These are phyloP conservation scores for Pachyramphus minor DNA, from an alignment of 2,113 vertebrate genomes.

Conservation along the genomic window DNA sequence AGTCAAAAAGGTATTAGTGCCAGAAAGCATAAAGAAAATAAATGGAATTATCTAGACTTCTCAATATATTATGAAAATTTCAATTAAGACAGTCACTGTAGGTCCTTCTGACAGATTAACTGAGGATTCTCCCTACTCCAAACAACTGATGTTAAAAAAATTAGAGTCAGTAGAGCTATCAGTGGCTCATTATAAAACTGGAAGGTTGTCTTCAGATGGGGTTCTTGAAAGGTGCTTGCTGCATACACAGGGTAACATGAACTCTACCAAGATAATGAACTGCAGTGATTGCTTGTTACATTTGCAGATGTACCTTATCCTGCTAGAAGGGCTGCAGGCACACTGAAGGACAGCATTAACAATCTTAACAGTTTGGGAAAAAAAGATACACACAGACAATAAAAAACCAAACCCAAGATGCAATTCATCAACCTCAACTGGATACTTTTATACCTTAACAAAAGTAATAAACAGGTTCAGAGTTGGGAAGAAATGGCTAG, in stretches of 20 bases:
- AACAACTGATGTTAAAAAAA: not conserved
- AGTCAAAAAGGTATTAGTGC: not conserved
- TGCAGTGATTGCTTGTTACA: accelerated
- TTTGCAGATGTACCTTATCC: not conserved
- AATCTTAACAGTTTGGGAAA: not conserved
- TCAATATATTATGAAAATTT: not conserved
- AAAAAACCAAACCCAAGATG: not conserved
- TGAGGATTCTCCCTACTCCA: not conserved
- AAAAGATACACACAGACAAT: not conserved
- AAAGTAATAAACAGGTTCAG: not conserved
- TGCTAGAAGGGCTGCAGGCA: not conserved
- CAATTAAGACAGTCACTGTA: not conserved
- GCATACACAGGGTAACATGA: not conserved
- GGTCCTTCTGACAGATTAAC: not conserved
- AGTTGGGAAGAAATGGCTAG: not conserved
- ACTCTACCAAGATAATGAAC: not conserved
- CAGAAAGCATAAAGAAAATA: not conserved
- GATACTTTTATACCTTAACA: not conserved
- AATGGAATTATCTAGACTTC: not conserved
- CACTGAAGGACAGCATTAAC: not conserved
- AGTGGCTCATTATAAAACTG: not conserved
- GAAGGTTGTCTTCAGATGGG: not conserved
- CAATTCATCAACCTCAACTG: not conserved
- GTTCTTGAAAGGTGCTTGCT: not conserved
- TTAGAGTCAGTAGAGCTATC: not conserved